Conservation (phyloP, 2,113 vertebrate genomes). For the Lagopus leucura region DNA sequence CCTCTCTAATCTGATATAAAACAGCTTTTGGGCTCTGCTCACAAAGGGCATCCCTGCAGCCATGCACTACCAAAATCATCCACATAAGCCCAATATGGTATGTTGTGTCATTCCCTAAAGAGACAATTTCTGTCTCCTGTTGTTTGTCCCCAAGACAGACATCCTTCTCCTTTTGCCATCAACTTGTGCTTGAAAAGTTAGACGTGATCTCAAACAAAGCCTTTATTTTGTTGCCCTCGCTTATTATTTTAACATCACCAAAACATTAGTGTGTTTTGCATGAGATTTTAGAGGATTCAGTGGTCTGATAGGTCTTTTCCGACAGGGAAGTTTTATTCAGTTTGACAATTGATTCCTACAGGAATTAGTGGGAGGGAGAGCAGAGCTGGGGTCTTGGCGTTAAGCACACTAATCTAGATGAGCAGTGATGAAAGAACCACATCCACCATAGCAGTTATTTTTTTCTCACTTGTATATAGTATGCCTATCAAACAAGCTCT, state of each 20-base stretch:
- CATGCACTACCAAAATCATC: background rate
- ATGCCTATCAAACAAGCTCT: slow-evolving; percentile 6
- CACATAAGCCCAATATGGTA: background rate
- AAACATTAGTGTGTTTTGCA: background rate
- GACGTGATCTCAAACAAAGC: background rate
- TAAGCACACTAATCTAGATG: background rate
- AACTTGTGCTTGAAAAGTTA: background rate
- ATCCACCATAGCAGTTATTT: slow-evolving; percentile 8
- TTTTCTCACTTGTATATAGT: background rate
- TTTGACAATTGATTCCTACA: background rate
- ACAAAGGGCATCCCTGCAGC: background rate
- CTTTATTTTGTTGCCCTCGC: background rate
- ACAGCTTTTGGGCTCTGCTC: background rate
- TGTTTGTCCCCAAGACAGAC: background rate
- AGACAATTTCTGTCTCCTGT: background rate
- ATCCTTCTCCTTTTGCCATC: background rate
- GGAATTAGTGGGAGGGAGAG: background rate
- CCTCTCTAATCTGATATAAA: background rate
- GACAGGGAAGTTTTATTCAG: background rate
- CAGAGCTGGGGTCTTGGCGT: background rate
- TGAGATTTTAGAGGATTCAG: background rate
- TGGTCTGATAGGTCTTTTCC: background rate
- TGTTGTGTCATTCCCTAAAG: background rate
- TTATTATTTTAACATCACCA: background rate
- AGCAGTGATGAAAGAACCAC: background rate